These are phyloP conservation scores for Cheilosia impressa DNA, from an alignment of 2,888 invertebrate genomes.

Conservation along the genomic window DNA sequence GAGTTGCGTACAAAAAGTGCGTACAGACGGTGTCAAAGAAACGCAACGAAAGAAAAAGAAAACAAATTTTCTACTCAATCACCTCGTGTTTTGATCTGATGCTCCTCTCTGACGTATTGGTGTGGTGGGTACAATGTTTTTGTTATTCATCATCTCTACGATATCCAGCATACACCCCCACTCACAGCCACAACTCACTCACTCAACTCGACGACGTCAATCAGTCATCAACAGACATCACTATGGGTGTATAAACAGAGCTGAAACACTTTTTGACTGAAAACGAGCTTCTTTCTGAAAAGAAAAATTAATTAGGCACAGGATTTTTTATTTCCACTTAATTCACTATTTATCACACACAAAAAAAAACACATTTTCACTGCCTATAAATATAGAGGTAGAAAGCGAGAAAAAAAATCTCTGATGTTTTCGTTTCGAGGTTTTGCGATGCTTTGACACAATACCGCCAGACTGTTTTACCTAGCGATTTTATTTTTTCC, in stretches of 20 bases:
- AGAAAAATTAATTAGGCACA: background rate
- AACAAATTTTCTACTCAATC: slow-evolving; percentile 46
- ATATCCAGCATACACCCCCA: slow-evolving; percentile 59
- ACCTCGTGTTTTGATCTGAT: slow-evolving; percentile 61
- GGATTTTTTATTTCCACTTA: slow-evolving; percentile 9
- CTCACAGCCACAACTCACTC: slow-evolving; percentile 55
- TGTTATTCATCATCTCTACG: slow-evolving; percentile 68
- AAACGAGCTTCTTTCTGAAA: slow-evolving; percentile 22
- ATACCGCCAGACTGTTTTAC: slow-evolving; percentile 77
- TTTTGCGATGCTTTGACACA: slow-evolving; percentile 84
- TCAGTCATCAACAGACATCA: slow-evolving; percentile 69
- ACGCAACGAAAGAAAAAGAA: background rate
- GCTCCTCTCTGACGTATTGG: slow-evolving; percentile 43
- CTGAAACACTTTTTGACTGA: slow-evolving; percentile 17
- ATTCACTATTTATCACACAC: slow-evolving; percentile 11
- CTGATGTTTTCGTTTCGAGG: slow-evolving; percentile 84
- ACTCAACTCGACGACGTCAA: slow-evolving; percentile 68
- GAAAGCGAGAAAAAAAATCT: slow-evolving; percentile 7
- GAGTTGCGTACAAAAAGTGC: slow-evolving; percentile 6
- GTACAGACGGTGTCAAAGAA: slow-evolving; percentile 18
- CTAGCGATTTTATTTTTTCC: slow-evolving; percentile 43
- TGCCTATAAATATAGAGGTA: background rate
- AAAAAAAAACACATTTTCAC: background rate
- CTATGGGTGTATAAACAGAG: slow-evolving; percentile 54
- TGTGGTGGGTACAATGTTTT: slow-evolving; percentile 67